Conservation (phyloP, 2,797 vertebrate species). For the Tympanoctomys barrerae region DNA sequence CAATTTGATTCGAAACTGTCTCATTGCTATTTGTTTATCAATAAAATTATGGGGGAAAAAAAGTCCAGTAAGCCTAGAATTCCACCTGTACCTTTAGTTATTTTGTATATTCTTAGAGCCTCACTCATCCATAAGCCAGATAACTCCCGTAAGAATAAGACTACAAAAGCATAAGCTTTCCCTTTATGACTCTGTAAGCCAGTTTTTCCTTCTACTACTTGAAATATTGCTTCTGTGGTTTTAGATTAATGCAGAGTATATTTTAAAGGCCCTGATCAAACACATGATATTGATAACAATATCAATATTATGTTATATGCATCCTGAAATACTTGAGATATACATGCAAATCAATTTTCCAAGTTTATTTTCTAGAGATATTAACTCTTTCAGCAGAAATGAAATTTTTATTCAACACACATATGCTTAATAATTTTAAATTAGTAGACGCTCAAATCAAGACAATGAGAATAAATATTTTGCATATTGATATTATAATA, state of each 20-base stretch:
- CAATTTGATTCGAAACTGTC: no score
- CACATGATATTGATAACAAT: neutral
- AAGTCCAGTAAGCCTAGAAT: neutral
- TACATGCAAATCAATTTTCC: neutral
- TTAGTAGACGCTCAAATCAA: constrained; percentile 53
- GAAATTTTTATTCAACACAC: constrained; percentile 24
- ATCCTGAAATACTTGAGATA: constrained; percentile 36
- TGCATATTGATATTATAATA: constrained; percentile 22
- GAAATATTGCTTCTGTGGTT: constrained; percentile 57
- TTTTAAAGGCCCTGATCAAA: constrained; percentile 37
- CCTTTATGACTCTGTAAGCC: constrained; percentile 65
- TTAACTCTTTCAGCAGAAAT: constrained; percentile 54
- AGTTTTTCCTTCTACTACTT: constrained; percentile 68
- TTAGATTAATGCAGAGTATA: constrained; percentile 38
- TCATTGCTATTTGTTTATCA: no score
- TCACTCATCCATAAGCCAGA: neutral
- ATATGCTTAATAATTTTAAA: constrained; percentile 20
- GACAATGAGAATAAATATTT: constrained; percentile 52
- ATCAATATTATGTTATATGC: neutral
- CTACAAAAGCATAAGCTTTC: constrained; percentile 39
- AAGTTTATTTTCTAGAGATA: constrained; percentile 56
- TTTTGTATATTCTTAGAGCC: constrained; percentile 29
- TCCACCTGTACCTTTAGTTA: neutral
- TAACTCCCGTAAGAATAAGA: constrained; percentile 14
- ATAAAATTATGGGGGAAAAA: no score